phyloP scores from a whole-genome alignment of 2,113 vertebrate genomes.

The Lanius collurio region DNA sequence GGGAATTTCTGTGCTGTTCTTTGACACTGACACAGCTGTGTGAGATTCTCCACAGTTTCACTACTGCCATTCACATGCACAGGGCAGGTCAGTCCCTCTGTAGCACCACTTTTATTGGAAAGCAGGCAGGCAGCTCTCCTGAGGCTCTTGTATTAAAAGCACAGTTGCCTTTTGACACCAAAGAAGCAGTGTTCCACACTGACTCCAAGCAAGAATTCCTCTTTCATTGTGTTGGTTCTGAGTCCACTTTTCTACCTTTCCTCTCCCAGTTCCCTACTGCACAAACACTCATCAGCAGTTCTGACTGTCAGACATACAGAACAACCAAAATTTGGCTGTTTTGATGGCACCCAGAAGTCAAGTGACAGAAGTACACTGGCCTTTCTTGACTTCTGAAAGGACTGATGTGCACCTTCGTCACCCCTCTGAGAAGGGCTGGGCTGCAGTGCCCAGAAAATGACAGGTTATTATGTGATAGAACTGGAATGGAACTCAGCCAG shows the following conservation, averaged over 20 bases:
- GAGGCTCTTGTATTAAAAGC: not conserved
- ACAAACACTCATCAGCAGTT: not conserved
- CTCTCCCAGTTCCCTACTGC: not conserved
- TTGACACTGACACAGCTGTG: not conserved
- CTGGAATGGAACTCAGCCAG: not conserved
- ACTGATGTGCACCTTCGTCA: not conserved
- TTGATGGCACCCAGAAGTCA: not conserved
- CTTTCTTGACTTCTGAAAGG: not conserved
- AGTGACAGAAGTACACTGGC: not conserved
- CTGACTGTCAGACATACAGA: not conserved
- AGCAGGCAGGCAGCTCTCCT: not conserved
- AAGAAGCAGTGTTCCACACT: not conserved
- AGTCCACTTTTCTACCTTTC: not conserved
- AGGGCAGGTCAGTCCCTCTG: no score
- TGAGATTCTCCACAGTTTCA: not conserved
- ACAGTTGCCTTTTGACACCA: not conserved
- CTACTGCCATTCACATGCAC: rapidly evolving
- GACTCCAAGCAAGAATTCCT: not conserved
- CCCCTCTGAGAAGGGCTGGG: not conserved
- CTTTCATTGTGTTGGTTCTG: not conserved
- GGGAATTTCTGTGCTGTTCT: not conserved
- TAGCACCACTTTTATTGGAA: not conserved
- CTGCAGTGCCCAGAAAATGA: not conserved
- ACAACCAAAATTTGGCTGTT: not conserved
- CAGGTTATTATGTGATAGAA: not conserved